Evolutionary conservation across 2,113 vertebrate species (phyloP).

Genomic region (Tachysurus fulvidraco): DNA sequence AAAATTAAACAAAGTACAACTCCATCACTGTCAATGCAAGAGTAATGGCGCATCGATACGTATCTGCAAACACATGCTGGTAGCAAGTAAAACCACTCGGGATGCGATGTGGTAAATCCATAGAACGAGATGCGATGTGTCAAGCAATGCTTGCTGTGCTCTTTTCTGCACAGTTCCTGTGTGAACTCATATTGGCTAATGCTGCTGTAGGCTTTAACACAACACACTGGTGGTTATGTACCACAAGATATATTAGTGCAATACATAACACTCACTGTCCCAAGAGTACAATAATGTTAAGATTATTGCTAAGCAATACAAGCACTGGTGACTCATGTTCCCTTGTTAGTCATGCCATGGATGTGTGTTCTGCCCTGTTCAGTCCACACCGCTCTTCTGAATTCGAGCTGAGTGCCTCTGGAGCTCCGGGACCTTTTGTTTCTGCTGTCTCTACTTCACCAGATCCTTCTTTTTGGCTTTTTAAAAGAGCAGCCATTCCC

Average conservation of each 20-base stretch:
- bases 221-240: background rate
- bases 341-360: background rate
- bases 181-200: slow-evolving; percentile 6
- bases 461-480: slow-evolving; percentile 18
- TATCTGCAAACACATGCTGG: background rate
- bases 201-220: background rate
- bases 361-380: background rate
- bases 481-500: slow-evolving; percentile 14
- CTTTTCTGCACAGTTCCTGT: background rate
- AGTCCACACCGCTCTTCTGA: slow-evolving; percentile 17
- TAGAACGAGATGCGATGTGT: background rate
- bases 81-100: background rate
- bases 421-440: slow-evolving; percentile 12
- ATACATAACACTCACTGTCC: slow-evolving; percentile 11
- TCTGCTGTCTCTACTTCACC: slow-evolving; percentile 13
- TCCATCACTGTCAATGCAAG: background rate
- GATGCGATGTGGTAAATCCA: background rate
- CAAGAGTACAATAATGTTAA: background rate
- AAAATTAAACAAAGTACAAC: background rate
- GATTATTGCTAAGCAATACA: slow-evolving; percentile 13
- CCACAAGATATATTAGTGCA: background rate
- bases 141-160: background rate
- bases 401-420: slow-evolving; percentile 28
- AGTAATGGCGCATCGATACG: background rate
- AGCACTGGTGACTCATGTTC: slow-evolving; percentile 15